Evolutionary conservation across 30 jellyfish, hydroid and myxozoan genomes (phyloP).

Genomic region (Cassiopea xamachana): DNA sequence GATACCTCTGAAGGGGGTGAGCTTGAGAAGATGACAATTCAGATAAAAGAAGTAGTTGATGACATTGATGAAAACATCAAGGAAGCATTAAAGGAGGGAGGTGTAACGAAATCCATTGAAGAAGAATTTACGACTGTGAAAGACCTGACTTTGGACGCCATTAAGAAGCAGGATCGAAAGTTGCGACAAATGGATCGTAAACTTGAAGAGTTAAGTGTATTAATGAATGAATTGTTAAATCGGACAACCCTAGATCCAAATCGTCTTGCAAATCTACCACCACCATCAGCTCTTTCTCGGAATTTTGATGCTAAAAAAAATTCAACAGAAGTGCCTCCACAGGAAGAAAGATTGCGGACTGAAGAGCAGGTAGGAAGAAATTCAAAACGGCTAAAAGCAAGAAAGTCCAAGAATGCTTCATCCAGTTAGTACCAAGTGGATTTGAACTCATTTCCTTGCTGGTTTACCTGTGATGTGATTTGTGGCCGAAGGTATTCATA

Average conservation of each 20-base stretch:
- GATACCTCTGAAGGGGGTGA: slow-evolving; percentile 87
- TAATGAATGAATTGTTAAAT: slow-evolving; percentile 59
- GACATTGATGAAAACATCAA: slow-evolving; percentile 79
- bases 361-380: not conserved
- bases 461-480: no score
- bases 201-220: slow-evolving; percentile 61
- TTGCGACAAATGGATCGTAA: slow-evolving; percentile 67
- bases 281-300: slow-evolving; percentile 59
- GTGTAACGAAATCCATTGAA: slow-evolving; percentile 33
- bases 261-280: slow-evolving; percentile 66
- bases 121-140: slow-evolving; percentile 47
- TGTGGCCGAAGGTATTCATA: no score
- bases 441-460: no score
- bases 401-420: not conserved
- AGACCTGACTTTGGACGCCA: slow-evolving; percentile 11
- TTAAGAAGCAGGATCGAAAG: slow-evolving; percentile 48
- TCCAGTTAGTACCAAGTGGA: not conserved
- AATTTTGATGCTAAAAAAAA: slow-evolving; percentile 21
- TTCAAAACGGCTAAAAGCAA: not conserved
- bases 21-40: slow-evolving; percentile 92
- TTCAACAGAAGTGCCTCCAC: not conserved
- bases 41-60: slow-evolving; percentile 94
- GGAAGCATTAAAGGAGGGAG: slow-evolving; percentile 64
- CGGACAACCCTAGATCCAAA: slow-evolving; percentile 63
- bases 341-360: not conserved